Conservation (phyloP, 2,113 vertebrate genomes). For the Phycodurus eques region DNA sequence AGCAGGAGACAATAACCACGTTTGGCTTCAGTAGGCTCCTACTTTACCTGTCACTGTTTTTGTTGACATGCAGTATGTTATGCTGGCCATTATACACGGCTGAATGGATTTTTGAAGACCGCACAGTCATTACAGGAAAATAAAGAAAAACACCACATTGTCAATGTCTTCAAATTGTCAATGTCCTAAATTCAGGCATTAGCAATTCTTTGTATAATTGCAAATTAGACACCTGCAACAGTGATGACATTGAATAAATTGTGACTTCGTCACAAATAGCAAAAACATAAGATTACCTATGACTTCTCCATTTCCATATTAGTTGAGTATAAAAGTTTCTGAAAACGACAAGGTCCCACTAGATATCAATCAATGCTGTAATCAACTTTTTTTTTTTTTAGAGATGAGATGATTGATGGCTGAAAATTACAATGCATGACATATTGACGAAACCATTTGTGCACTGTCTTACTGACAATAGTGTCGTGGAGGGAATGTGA, state of each 20-base stretch:
- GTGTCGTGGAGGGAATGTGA: constrained; percentile 11
- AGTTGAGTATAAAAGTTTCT: background rate
- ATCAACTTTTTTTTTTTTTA: constrained; percentile 34
- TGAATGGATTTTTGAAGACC: background rate
- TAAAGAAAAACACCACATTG: background rate
- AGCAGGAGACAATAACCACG: background rate
- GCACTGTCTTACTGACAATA: constrained; percentile 24
- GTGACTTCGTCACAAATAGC: background rate
- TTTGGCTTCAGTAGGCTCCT: background rate
- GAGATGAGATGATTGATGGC: constrained; percentile 36
- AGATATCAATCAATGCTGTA: constrained; percentile 44
- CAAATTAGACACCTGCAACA: background rate
- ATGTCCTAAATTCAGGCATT: background rate
- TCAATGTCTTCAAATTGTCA: background rate
- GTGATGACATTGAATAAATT: background rate
- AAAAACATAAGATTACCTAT: background rate
- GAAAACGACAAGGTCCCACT: constrained; percentile 22
- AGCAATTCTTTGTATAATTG: background rate
- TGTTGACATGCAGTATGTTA: background rate
- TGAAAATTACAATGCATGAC: constrained; percentile 50
- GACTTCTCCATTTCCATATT: background rate
- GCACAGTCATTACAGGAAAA: background rate
- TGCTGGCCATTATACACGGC: background rate
- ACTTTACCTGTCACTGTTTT: background rate
- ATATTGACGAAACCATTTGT: constrained; percentile 62